Base-by-base conservation (phyloP, 2,888 invertebrate genomes). In the Tipula vernalis region DNA sequence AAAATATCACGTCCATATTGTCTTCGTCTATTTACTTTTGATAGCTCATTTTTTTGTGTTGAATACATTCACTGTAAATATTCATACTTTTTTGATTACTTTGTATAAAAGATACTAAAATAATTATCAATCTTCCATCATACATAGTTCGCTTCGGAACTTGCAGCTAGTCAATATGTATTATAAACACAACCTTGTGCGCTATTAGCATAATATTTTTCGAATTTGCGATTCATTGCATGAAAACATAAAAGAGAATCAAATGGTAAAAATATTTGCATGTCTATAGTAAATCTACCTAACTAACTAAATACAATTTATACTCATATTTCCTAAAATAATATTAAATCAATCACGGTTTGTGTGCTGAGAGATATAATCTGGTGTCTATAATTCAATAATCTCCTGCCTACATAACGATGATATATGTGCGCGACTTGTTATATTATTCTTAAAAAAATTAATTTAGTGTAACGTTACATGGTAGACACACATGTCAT, bases 1-100 rank as follows among this genome's bases (percentile, higher is more conserved):
- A 84, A 84, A 84, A 39, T 39, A 84, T 84, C 84, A 84, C 84
- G 84, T 84, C 13, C 84, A 84, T 18, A 84, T 84, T 39, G 41
- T 84, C 36, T 84, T 84, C 39, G 71, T 28, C 71, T 71, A 71
- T 71, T 71, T 71, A 71, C 71, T 71, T 71, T 28, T 71, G 71
- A 71, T 71, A 28, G 28, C 71, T 71, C 51, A 15, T 51, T 51
- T 51, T 44, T 8, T 44, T 51, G 28, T 71, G 18, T 71, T 71
- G 71, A 71, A 71, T 51, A 28, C 28, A 51, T 51, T 51, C 71
- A 71, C 71, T 28, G 10, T 71, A 71, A 4, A 71, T 2, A 71
- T n/a, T 51, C 71, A 71, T 71, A 28, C 28, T 8, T 71, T 51
- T 71, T 71, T 71, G 28, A 71, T 71, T 71, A 28, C 28, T 15